Evolutionary conservation across 2,888 invertebrate genomes (phyloP).

Genomic region (Carterocephalus palaemon): DNA sequence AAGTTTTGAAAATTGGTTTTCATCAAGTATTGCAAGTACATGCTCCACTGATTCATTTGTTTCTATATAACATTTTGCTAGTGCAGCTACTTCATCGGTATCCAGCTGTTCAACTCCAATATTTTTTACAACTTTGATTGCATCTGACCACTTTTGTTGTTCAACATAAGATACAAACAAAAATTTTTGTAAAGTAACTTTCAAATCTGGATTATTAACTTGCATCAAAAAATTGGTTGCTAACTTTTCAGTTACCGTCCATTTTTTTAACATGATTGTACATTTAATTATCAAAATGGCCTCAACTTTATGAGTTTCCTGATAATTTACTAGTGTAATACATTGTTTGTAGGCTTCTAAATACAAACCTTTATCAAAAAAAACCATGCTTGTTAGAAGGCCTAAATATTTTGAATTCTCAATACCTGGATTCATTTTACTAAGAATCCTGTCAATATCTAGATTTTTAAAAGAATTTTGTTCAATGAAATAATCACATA

Average conservation of each 20-base stretch:
- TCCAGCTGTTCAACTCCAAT: slow-evolving; percentile 46
- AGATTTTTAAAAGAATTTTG: slow-evolving; percentile 50
- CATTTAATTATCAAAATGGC: slow-evolving; percentile 62
- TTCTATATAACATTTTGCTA: slow-evolving; percentile 64
- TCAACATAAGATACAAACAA: slow-evolving; percentile 55
- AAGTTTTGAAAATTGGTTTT: slow-evolving; percentile 57
- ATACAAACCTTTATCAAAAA: slow-evolving; percentile 72
- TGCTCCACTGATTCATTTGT: slow-evolving; percentile 45
- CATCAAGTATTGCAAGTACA: slow-evolving; percentile 48
- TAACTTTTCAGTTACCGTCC: slow-evolving; percentile 63
- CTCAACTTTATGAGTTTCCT: slow-evolving; percentile 57
- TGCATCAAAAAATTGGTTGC: slow-evolving; percentile 60
- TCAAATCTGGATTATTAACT: slow-evolving; percentile 51
- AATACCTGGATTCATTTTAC: slow-evolving; percentile 76
- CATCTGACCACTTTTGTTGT: slow-evolving; percentile 76
- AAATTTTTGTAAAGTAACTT: slow-evolving; percentile 46
- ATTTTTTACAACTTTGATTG: slow-evolving; percentile 54
- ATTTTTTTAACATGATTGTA: slow-evolving; percentile 62
- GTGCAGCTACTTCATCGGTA: slow-evolving; percentile 46
- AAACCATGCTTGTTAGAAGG: slow-evolving; percentile 80
- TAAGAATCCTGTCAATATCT: slow-evolving; percentile 70
- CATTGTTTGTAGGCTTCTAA: slow-evolving; percentile 75
- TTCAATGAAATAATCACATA: slow-evolving; percentile 56
- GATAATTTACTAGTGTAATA: slow-evolving; percentile 64
- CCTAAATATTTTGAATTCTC: slow-evolving; percentile 80